Conservation (phyloP, 1,140 invertebrate species). For the Drosophila funebris region DNA sequence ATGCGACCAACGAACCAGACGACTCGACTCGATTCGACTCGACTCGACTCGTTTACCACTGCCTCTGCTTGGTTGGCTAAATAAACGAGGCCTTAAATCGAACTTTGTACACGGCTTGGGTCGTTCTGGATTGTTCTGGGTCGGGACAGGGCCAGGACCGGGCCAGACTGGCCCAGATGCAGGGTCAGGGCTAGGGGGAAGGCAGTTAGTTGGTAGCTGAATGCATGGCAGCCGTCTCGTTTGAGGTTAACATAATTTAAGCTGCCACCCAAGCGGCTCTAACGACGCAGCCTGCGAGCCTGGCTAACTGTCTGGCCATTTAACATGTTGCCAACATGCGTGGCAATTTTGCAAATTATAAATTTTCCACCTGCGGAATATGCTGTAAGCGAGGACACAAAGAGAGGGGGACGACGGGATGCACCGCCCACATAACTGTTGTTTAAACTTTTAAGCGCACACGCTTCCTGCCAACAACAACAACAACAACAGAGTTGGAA, state of each 20-base stretch:
- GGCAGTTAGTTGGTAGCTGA: constrained; percentile 11
- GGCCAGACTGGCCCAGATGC: too few species aligned
- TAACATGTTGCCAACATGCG: constrained; percentile 76
- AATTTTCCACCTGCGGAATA: constrained; percentile 78
- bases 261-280: constrained; percentile 45
- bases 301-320: constrained; percentile 63
- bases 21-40: constrained; percentile 28
- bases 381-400: constrained; percentile 41
- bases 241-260: constrained; percentile 83
- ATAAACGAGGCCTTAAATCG: constrained; percentile 83
- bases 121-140: constrained; percentile 25
- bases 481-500: constrained; percentile 11
- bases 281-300: constrained; percentile 31
- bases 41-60: constrained; percentile 10
- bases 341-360: constrained; percentile 79
- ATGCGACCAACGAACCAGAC: constrained; percentile 69
- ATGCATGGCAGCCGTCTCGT: constrained; percentile 56
- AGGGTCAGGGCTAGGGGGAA: background rate
- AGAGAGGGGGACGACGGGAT: background rate
- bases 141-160: too few species aligned
- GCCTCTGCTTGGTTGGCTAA: constrained; percentile 54
- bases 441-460: constrained; percentile 71
- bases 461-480: constrained; percentile 60
- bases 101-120: constrained; percentile 67
- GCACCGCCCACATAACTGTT: constrained; percentile 41